Conservation (phyloP, 2,888 invertebrate genomes). For the Bembecia ichneumoniformis region DNA sequence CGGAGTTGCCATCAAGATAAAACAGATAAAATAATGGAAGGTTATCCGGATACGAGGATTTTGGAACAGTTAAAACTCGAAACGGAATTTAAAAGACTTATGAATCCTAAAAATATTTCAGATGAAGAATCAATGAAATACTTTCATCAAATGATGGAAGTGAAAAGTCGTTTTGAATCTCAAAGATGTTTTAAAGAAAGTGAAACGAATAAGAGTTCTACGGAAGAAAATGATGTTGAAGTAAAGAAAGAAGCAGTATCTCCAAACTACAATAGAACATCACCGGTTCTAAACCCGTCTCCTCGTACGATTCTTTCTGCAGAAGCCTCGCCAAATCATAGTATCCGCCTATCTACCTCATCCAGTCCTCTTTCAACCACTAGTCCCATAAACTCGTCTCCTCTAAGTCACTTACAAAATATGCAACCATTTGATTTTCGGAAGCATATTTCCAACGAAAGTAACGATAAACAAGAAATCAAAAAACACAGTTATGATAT, state of each 20-base stretch:
- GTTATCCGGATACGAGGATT: conserved; percentile 50
- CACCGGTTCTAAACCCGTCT: conserved; percentile 38
- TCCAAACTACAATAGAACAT: conserved; percentile 38
- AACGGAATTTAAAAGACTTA: conserved; percentile 68
- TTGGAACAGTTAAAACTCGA: conserved; percentile 69
- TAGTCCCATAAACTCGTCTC: conserved; percentile 79
- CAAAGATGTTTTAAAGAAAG: conserved; percentile 56
- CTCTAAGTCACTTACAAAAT: conserved; percentile 90
- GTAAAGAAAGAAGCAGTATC: conserved; percentile 48
- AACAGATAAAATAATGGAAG: conserved; percentile 33
- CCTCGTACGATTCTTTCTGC: conserved; percentile 46
- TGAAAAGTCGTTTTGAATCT: conserved; percentile 55
- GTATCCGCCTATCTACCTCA: conserved; percentile 56
- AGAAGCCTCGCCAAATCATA: conserved; percentile 54
- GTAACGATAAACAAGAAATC: conserved; percentile 42
- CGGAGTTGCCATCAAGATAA: conserved; percentile 38
- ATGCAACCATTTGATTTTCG: conserved; percentile 97
- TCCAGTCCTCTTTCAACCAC: conserved; percentile 62
- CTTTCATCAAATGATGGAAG: conserved; percentile 62
- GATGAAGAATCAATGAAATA: conserved; percentile 57
- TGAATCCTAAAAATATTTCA: conserved; percentile 59
- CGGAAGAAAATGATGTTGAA: conserved; percentile 25
- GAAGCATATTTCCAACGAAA: conserved; percentile 66
- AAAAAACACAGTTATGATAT: conserved; percentile 63
- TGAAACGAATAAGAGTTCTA: conserved; percentile 24